Conservation (phyloP, 2,888 invertebrate genomes). For the Andrena chrysosceles region DNA sequence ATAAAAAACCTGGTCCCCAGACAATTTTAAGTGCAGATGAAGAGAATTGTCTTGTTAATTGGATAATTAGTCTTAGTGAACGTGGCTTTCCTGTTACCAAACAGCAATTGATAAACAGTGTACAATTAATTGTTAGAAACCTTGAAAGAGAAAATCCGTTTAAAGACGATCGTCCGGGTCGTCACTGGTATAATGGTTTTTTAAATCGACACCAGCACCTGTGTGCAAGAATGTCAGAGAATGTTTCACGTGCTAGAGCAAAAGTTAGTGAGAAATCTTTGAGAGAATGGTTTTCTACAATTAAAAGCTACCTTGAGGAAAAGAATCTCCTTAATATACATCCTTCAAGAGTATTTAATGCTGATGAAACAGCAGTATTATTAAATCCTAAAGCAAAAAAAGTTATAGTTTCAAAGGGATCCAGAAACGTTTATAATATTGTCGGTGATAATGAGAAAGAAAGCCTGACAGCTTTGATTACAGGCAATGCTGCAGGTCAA, state of each 20-base stretch:
- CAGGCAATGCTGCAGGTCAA: conserved; percentile 4
- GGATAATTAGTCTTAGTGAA: too few relatives aligned
- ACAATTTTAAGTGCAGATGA: too few relatives aligned
- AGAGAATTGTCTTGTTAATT: too few relatives aligned
- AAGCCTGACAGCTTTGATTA: background rate
- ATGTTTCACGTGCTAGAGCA: background rate
- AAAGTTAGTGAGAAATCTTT: background rate
- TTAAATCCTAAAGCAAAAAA: background rate
- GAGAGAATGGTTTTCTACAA: background rate
- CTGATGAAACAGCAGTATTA: background rate
- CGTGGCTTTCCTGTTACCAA: too few relatives aligned
- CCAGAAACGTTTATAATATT: background rate
- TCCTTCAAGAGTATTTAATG: background rate
- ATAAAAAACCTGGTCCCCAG: too few relatives aligned
- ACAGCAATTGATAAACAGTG: too few relatives aligned
- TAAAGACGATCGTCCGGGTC: background rate
- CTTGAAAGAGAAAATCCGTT: background rate
- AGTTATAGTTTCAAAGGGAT: background rate
- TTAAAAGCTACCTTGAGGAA: background rate
- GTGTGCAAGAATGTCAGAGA: background rate
- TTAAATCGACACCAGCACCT: background rate
- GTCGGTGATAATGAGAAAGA: background rate
- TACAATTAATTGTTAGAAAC: too few relatives aligned
- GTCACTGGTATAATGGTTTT: background rate
- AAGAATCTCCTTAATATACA: background rate